Percentiles rank a stretch among this genome's conserved stretches.
Conservation (phyloP, 2,888 invertebrate species). For the Polia nebulosa region DNA sequence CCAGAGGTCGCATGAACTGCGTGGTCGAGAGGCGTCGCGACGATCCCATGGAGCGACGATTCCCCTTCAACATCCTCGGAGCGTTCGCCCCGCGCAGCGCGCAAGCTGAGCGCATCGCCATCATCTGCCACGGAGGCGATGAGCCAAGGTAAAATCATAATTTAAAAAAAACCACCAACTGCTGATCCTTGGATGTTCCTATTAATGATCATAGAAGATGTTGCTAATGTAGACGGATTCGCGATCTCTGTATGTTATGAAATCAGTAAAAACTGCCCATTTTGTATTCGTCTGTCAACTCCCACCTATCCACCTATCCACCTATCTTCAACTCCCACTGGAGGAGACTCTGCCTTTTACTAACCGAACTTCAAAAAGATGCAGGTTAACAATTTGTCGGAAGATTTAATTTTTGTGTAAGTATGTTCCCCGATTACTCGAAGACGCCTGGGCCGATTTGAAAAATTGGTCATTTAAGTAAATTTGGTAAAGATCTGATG, state of each 20-base stretch:
- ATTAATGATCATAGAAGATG: too few species aligned
- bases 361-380: too few species aligned
- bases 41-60: slow-evolving; percentile 93
- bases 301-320: too few species aligned
- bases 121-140: slow-evolving; percentile 96
- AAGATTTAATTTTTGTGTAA: too few species aligned
- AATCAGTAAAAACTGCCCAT: not conserved
- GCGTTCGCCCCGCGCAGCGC: slow-evolving; percentile 85
- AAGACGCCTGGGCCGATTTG: too few species aligned
- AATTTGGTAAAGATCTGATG: too few species aligned
- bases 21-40: slow-evolving; percentile 96
- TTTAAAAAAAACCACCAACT: not conserved
- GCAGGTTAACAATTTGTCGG: too few species aligned
- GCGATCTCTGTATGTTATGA: too few species aligned
- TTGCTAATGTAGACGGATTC: not conserved
- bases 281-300: not conserved
- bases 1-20: slow-evolving; percentile 96
- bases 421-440: too few species aligned
- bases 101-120: slow-evolving; percentile 96
- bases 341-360: too few species aligned
- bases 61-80: slow-evolving; percentile 89
- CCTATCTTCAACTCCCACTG: not conserved
- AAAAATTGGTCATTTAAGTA: too few species aligned
- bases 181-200: not conserved
- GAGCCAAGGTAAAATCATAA: slow-evolving; percentile 83